These are phyloP conservation scores for Bombus fervidus DNA, from an alignment of 1,140 invertebrate species.

Conservation along the genomic window DNA sequence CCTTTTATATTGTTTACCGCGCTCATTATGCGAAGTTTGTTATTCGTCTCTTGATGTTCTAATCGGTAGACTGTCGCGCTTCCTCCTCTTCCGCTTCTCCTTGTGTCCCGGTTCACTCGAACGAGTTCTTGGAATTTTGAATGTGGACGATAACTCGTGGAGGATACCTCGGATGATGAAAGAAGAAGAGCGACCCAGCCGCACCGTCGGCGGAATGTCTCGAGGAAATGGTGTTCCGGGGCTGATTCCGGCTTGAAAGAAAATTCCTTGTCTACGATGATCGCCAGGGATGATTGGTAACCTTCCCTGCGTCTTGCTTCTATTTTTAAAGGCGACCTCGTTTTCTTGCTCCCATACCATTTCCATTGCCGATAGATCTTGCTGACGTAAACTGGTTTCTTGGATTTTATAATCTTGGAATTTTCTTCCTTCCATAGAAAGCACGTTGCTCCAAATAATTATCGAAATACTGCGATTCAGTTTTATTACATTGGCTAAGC, in stretches of 20 bases:
- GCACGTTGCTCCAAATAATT: neutral
- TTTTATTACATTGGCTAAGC: neutral
- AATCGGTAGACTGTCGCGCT: conserved; percentile 51
- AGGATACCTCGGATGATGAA: conserved; percentile 40
- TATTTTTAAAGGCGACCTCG: conserved; percentile 9
- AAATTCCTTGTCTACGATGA: conserved; percentile 54
- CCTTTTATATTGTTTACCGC: conserved; percentile 74
- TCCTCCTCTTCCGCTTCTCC: neutral
- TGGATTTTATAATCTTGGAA: neutral
- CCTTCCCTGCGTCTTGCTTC: neutral
- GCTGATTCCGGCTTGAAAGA: conserved; percentile 48
- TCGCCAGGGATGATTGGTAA: conserved; percentile 46
- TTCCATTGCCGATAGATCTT: neutral
- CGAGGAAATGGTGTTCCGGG: conserved; percentile 58
- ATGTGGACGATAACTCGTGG: conserved; percentile 57
- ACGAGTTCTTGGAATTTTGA: conserved; percentile 60
- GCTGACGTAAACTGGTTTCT: too few relatives aligned
- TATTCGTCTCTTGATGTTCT: conserved; percentile 66
- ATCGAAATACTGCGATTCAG: neutral
- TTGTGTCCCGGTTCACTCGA: neutral
- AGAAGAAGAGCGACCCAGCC: conserved; percentile 38
- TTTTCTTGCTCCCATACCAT: neutral
- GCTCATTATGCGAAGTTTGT: conserved; percentile 56
- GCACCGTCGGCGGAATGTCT: conserved; percentile 37
- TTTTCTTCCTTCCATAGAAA: neutral